Base-by-base conservation (phyloP, 1,140 invertebrate genomes). In the Scaptomyza graminum region DNA sequence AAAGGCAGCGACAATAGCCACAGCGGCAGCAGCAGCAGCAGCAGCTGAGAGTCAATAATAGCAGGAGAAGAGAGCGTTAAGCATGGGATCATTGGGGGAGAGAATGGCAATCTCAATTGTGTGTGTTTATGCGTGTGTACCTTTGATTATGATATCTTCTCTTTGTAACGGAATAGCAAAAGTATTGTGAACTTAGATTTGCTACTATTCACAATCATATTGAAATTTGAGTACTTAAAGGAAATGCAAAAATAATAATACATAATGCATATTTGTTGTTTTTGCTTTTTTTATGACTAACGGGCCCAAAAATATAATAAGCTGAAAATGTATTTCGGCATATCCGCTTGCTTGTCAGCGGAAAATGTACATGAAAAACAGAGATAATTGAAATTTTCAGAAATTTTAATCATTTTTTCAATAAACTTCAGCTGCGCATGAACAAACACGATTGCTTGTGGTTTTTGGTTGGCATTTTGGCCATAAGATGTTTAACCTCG, bases 391-490 rank as follows among this genome's bases (percentile, higher is more conserved):
- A 28, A 28, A 28, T 7, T 28, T 28, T 28, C 1, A 6, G 7
- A 28, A 5, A 7, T 28, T 5, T 28, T 28, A 28, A 28, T 28
- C 5, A 5, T 3, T 7, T 28, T 28, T 28, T 28, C 28, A 28
- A 28, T 28, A 6, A 28, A 28, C 28, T 7, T 15, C 41, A 47
- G 25, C 8, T 59, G 25, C 43, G 13, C 13, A 28, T 59, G 9
- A 59, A 46, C 43, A 12, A 57, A 57, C 41, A 16, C n/a, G 9
- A 31, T 25, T 18, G 16, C 12, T 28, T 31, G 50, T 55, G 49
- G 11, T 34, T 49, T 39, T 59, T 77, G 74, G 73, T 74, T 82
- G 79, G 79, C 69, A 77, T 44, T 67, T 76, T 81, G 22, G 67
- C 49, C 49, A 54, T 25, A 49, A 74, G 64, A 76, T 79, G 51